Conservation (phyloP, 2,113 vertebrate species). For the Oostethus manadensis region DNA sequence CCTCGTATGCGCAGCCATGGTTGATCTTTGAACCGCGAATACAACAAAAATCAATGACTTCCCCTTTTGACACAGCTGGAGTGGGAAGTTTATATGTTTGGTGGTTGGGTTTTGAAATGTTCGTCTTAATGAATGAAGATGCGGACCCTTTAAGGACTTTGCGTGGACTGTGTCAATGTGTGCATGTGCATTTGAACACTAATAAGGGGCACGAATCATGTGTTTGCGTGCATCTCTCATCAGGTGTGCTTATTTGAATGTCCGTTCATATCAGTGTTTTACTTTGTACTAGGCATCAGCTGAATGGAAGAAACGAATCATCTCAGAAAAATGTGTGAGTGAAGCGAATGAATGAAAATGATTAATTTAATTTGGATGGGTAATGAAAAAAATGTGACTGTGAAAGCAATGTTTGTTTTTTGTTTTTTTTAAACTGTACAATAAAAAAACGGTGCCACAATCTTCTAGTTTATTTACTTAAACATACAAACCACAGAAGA, state of each 20-base stretch:
- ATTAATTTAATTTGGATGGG: constrained; percentile 52
- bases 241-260: constrained; percentile 13
- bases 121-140: constrained; percentile 27
- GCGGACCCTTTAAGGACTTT: constrained; percentile 55
- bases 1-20: constrained; percentile 54
- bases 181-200: constrained; percentile 5
- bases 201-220: constrained; percentile 4
- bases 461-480: constrained; percentile 55
- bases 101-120: constrained; percentile 29
- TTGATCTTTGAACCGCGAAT: constrained; percentile 27
- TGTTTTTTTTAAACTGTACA: constrained; percentile 1
- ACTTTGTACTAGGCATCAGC: constrained; percentile 25
- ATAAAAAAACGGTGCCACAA: background rate
- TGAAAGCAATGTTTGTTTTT: constrained; percentile 10
- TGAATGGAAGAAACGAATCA: constrained; percentile 10
- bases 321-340: constrained; percentile 7
- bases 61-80: constrained; percentile 2
- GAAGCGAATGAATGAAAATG: constrained; percentile 23
- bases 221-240: background rate
- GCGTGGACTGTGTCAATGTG: constrained; percentile 12
- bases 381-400: constrained; percentile 43
- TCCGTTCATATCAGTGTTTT: constrained; percentile 14
- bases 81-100: constrained; percentile 8
- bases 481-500: constrained; percentile 59
- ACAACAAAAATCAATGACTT: constrained; percentile 27